phyloP scores from a whole-genome alignment of 2,113 vertebrate species.

The Aldabrachelys gigantea region DNA sequence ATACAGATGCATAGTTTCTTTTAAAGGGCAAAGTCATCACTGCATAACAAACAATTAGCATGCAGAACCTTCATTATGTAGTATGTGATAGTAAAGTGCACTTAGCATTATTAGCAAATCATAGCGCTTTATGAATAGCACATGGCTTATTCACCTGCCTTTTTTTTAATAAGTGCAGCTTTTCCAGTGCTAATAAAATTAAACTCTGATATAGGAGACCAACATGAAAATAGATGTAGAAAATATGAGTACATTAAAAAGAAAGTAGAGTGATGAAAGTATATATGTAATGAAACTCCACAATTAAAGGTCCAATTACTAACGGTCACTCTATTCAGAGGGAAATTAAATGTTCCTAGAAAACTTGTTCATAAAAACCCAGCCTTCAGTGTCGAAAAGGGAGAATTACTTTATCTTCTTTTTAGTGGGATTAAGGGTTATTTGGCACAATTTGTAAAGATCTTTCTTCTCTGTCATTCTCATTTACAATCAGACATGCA shows the following conservation, averaged over 20 bases:
- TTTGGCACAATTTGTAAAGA: constrained; percentile 73
- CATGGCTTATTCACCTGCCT: constrained; percentile 46
- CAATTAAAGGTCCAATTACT: constrained; percentile 69
- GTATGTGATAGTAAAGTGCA: not conserved
- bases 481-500: constrained; percentile 51
- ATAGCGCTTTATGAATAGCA: constrained; percentile 41
- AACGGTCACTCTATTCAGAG: constrained; percentile 50
- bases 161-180: constrained; percentile 16
- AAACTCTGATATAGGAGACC: constrained; percentile 30
- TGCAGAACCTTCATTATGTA: not conserved
- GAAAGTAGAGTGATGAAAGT: constrained; percentile 63
- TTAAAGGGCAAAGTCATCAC: constrained; percentile 1
- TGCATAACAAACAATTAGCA: constrained; percentile 25
- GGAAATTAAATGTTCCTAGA: constrained; percentile 52
- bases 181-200: constrained; percentile 30
- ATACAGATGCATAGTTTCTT: not conserved
- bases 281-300: constrained; percentile 66
- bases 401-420: constrained; percentile 59
- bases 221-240: constrained; percentile 44
- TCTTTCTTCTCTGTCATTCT: constrained; percentile 56
- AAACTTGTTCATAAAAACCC: constrained; percentile 42
- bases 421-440: constrained; percentile 57
- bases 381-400: constrained; percentile 37
- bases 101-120: constrained; percentile 60
- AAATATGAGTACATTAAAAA: constrained; percentile 60